Evolutionary conservation across 2,888 invertebrate species (phyloP).

Genomic region (Capitulum mitella): DNA sequence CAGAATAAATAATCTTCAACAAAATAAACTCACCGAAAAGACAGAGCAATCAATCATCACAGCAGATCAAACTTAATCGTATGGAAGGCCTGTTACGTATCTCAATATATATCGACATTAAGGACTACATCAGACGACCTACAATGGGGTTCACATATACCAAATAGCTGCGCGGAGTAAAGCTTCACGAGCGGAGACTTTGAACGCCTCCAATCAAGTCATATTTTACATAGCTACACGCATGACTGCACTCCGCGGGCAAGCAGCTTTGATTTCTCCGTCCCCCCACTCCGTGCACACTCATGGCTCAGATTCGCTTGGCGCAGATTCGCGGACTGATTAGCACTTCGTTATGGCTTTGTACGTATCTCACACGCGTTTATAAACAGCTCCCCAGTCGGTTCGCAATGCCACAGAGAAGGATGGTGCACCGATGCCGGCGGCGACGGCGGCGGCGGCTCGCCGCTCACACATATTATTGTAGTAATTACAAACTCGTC

Average conservation of each 20-base stretch:
- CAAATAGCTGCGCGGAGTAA: constrained; percentile 20
- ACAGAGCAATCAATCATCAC: constrained; percentile 17
- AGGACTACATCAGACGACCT: constrained; percentile 17
- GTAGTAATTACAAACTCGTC: constrained; percentile 18
- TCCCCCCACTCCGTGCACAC: not conserved
- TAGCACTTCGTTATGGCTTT: constrained; percentile 22
- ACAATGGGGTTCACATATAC: constrained; percentile 4
- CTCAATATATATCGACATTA: constrained; percentile 24
- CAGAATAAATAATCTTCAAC: constrained; percentile 21
- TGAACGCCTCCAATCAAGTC: not conserved
- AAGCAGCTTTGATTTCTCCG: constrained; percentile 10
- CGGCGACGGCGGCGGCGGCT: not conserved
- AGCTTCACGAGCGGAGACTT: constrained; percentile 7
- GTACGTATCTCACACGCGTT: constrained; percentile 22
- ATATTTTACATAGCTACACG: constrained; percentile 17
- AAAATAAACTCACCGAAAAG: constrained; percentile 23
- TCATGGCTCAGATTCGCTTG: not conserved
- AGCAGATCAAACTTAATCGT: constrained; percentile 24
- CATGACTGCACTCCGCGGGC: not conserved
- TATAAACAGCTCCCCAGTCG: constrained; percentile 4
- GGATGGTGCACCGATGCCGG: too few species aligned
- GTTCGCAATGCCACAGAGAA: constrained; percentile 7
- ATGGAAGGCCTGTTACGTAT: constrained; percentile 24
- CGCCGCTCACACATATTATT: not conserved
- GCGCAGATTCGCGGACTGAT: not conserved